A percentile compares a stretch with the other conserved stretches of the same genome.
Conservation (phyloP, 2,888 invertebrate species). For the Aleiodes alternator region DNA sequence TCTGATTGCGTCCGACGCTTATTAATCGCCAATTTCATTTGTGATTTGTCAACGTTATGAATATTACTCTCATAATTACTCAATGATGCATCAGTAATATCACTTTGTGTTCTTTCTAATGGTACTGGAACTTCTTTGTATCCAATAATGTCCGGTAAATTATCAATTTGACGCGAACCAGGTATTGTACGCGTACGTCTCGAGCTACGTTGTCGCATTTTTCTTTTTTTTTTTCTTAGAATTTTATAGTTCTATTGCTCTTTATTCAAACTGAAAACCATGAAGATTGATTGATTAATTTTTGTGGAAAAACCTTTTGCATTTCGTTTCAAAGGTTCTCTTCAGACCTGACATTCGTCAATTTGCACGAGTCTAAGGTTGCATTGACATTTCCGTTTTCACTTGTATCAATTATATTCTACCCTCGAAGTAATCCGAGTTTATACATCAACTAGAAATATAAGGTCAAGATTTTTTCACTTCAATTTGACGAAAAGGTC, state of each 20-base stretch:
- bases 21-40: constrained; percentile 54
- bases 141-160: constrained; percentile 61
- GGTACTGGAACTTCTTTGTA: constrained; percentile 61
- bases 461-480: constrained; percentile 11
- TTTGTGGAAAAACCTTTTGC: neutral
- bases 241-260: neutral
- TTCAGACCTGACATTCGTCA: constrained; percentile 23
- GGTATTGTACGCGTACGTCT: constrained; percentile 65
- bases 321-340: constrained; percentile 3
- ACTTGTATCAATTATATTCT: constrained; percentile 5
- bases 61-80: constrained; percentile 54
- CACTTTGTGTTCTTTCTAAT: constrained; percentile 60
- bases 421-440: neutral
- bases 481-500: no score
- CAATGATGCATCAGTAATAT: constrained; percentile 59
- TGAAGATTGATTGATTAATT: no score
- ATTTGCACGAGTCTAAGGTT: constrained; percentile 3
- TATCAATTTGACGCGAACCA: constrained; percentile 63
- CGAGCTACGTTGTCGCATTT: constrained; percentile 67
- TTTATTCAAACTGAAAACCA: constrained; percentile 1
- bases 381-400: constrained; percentile 3
- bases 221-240: constrained; percentile 36
- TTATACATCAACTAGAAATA: constrained; percentile 3
- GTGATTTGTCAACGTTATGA: constrained; percentile 50
- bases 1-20: constrained; percentile 69